phyloP scores from a whole-genome alignment of 1,140 invertebrate genomes.

The Drosophila aff. region DNA sequence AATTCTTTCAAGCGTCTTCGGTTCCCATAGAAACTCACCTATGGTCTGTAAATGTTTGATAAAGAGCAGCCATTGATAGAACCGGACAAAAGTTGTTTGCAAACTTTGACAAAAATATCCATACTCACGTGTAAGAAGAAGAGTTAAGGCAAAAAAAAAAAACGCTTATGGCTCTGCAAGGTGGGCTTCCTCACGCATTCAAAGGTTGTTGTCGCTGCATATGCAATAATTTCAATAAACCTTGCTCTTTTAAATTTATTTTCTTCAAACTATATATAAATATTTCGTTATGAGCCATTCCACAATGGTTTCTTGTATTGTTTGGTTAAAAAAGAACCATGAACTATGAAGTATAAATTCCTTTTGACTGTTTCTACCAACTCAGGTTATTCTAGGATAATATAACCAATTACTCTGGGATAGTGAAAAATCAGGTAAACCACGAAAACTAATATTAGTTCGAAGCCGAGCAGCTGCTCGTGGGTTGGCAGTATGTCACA shows the following conservation, averaged over 20 bases:
- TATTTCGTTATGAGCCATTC: slow-evolving; percentile 1
- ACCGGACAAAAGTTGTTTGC: slow-evolving; percentile 42
- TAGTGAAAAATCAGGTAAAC: slow-evolving; percentile 13
- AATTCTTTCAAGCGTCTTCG: slow-evolving; percentile 26
- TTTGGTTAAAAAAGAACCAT: not conserved
- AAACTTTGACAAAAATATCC: slow-evolving; percentile 26
- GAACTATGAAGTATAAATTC: not conserved
- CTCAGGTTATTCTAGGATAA: not conserved
- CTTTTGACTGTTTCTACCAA: not conserved
- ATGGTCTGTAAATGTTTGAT: slow-evolving; percentile 72
- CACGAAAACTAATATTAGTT: slow-evolving; percentile 35
- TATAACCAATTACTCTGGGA: not conserved
- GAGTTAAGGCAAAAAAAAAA: not conserved
- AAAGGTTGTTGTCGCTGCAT: slow-evolving; percentile 21
- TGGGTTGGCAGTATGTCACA: slow-evolving; percentile 55
- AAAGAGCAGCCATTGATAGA: slow-evolving; percentile 65
- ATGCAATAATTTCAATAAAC: slow-evolving; percentile 28
- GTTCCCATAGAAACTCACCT: slow-evolving; percentile 44
- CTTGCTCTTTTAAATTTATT: slow-evolving; percentile 2
- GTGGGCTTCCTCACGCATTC: slow-evolving; percentile 22
- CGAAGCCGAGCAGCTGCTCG: slow-evolving; percentile 26
- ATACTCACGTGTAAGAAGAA: not conserved
- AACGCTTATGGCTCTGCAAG: not conserved
- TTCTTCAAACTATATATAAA: not conserved
- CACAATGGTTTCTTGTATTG: not conserved